phyloP scores from a whole-genome alignment of 1,140 invertebrate genomes.

The Achatina immaculata region DNA sequence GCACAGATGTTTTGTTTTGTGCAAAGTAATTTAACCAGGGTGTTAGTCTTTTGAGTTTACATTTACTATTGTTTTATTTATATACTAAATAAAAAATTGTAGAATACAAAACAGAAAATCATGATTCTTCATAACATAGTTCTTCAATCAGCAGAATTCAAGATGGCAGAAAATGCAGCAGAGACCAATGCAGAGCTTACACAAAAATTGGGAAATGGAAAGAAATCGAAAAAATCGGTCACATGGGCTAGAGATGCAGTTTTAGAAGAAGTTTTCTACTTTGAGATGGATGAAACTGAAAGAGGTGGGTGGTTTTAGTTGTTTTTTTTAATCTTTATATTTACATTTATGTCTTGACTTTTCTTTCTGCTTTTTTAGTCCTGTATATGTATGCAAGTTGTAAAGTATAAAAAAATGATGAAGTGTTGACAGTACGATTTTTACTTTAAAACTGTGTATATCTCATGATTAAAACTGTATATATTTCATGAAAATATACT shows the following conservation, averaged over 20 bases:
- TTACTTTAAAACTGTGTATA: background rate
- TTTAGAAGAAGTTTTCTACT: constrained; percentile 87
- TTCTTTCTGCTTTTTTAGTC: background rate
- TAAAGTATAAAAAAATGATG: background rate
- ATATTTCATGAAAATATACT: background rate
- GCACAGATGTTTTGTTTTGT: no score
- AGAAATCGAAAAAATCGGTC: constrained; percentile 78
- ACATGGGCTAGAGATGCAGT: constrained; percentile 81
- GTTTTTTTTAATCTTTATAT: no score
- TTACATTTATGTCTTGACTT: background rate
- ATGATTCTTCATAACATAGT: no score
- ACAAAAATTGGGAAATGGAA: constrained; percentile 62
- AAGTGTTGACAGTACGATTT: background rate
- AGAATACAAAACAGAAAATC: no score
- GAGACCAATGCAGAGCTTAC: background rate
- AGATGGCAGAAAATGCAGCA: background rate
- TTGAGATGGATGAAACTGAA: constrained; percentile 94
- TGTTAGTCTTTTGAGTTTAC: no score
- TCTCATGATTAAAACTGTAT: no score
- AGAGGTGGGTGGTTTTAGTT: constrained; percentile 72
- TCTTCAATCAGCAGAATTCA: no score
- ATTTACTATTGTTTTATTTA: no score
- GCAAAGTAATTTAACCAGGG: no score
- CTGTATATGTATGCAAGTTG: no score
- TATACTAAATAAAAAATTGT: no score